These are phyloP conservation scores for Rhyacophila evoluta DNA, from an alignment of 2,888 invertebrate species.

Conservation along the genomic window DNA sequence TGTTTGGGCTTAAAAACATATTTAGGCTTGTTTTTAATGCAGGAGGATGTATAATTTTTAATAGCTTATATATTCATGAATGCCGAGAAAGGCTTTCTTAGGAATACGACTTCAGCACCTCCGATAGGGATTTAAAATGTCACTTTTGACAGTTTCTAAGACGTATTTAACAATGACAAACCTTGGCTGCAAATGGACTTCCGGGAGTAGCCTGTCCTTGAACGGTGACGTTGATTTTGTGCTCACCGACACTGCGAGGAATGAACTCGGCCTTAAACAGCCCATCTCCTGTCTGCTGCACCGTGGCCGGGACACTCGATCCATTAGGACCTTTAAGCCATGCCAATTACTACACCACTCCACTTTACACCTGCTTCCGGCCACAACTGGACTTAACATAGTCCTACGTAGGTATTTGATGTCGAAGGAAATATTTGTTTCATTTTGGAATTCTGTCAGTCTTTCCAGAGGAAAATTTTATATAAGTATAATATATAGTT, in stretches of 20 bases:
- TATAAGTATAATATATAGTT: no score
- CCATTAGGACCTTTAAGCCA: constrained; percentile 86
- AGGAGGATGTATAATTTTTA: no score
- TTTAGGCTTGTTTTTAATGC: no score
- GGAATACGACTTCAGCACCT: no score
- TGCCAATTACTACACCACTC: constrained; percentile 59
- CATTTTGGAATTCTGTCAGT: no score
- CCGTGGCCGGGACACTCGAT: constrained; percentile 90
- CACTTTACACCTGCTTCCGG: constrained; percentile 31
- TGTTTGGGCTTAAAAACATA: no score
- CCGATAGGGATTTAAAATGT: no score
- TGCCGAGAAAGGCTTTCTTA: no score
- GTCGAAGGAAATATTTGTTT: neutral
- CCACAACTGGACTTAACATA: neutral
- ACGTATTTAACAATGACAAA: no score
- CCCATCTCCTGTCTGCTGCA: constrained; percentile 84
- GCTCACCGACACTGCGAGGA: constrained; percentile 91
- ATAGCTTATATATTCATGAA: no score
- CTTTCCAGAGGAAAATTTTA: no score
- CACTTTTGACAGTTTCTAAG: no score
- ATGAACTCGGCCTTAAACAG: constrained; percentile 92
- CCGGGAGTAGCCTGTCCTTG: constrained; percentile 87
- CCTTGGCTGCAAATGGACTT: constrained; percentile 94
- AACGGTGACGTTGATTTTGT: constrained; percentile 88
- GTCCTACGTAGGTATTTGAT: neutral